A percentile compares a stretch with the other conserved stretches of the same genome.
Conservation (phyloP, 92 coral and sea anemone species). For the Parazoanthus darwini region DNA sequence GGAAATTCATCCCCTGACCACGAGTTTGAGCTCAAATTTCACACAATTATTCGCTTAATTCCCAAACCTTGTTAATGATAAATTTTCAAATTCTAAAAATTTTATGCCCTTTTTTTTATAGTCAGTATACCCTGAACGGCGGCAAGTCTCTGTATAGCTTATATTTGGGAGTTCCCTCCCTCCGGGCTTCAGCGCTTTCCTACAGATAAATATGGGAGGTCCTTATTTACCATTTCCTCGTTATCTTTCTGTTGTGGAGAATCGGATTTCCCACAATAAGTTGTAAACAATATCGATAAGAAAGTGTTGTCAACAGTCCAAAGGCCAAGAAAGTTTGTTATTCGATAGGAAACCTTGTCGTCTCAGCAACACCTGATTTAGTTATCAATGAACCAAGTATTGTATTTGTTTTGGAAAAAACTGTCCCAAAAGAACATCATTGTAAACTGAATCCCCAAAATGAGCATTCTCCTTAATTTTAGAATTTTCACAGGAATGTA, state of each 20-base stretch:
- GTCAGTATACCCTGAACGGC: too few species aligned
- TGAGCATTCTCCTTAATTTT: not conserved
- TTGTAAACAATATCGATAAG: constrained; percentile 11
- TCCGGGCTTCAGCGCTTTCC: too few species aligned
- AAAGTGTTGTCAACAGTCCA: not conserved
- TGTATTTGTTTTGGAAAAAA: not conserved
- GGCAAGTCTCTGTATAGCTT: too few species aligned
- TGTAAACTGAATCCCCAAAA: not conserved
- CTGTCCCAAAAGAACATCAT: not conserved
- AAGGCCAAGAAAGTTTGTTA: not conserved
- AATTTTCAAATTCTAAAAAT: too few species aligned
- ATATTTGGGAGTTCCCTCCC: too few species aligned
- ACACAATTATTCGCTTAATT: too few species aligned
- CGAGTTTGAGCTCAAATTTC: too few species aligned
- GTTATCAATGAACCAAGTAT: not conserved
- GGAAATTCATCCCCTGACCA: too few species aligned
- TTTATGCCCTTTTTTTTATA: too few species aligned
- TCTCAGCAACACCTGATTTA: not conserved
- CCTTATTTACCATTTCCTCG: not conserved
- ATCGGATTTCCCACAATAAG: not conserved
- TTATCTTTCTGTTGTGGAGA: not conserved
- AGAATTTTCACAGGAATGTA: too few species aligned
- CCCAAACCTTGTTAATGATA: too few species aligned
- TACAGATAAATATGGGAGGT: not conserved
- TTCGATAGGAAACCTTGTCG: not conserved